phyloP scores from a whole-genome alignment of 2,797 vertebrate species.

The Phyllotis vaccarum region DNA sequence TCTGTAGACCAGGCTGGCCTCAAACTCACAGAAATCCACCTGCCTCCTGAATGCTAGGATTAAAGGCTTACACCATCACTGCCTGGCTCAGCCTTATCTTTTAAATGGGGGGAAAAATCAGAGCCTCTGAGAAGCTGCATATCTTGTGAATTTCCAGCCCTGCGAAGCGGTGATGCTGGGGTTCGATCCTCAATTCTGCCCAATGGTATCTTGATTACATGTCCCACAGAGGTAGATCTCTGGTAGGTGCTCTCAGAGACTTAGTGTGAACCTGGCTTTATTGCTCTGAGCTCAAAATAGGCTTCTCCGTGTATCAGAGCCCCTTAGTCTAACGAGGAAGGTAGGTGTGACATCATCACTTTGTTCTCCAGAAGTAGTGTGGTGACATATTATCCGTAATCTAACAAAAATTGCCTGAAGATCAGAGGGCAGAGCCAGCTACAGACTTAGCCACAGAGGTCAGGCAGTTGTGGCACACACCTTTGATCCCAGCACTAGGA shows the following conservation, averaged over 20 bases:
- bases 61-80: not conserved
- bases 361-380: rapidly evolving
- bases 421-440: too few species aligned
- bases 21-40: not conserved
- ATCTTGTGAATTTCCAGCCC: not conserved
- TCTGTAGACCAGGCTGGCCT: not conserved
- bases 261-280: rapidly evolving
- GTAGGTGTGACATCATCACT: rapidly evolving
- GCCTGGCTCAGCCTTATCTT: not conserved
- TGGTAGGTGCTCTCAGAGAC: not conserved
- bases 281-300: rapidly evolving
- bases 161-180: not conserved
- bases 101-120: not conserved
- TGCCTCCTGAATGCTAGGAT: not conserved
- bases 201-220: not conserved
- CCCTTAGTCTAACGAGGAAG: rapidly evolving
- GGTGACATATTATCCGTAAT: too few species aligned
- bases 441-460: too few species aligned
- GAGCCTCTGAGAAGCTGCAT: not conserved
- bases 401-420: too few species aligned
- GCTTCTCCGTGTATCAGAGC: rapidly evolving
- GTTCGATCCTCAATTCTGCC: constrained; percentile 10
- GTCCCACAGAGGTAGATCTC: not conserved
- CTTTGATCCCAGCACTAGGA: too few species aligned
- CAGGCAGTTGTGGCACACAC: too few species aligned